Conservation (phyloP, 2,797 vertebrate genomes). For the Epinephelus coioides region DNA sequence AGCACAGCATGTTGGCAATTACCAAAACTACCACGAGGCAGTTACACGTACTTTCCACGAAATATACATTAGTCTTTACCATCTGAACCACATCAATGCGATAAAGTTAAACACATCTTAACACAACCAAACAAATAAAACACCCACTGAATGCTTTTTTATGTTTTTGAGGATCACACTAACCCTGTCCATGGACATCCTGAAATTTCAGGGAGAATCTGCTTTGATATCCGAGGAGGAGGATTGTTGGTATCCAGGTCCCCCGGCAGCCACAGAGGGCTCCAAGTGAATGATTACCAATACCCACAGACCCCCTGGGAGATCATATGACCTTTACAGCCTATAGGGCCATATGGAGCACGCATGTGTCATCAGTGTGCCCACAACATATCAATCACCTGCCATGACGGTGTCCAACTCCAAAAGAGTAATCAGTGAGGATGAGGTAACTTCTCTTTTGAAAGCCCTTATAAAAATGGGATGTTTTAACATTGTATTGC, state of each 20-base stretch:
- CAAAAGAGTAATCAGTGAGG: neutral
- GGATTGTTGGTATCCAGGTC: conserved; percentile 1
- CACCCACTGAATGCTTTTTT: neutral
- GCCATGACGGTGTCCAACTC: neutral
- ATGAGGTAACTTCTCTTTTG: neutral
- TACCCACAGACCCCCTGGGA: conserved; percentile 41
- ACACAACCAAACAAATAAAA: neutral
- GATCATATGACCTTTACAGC: conserved; percentile 45
- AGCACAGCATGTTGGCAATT: neutral
- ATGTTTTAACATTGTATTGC: neutral
- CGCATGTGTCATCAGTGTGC: conserved; percentile 44
- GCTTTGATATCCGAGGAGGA: conserved; percentile 32
- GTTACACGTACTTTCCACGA: neutral
- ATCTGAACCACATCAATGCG: neutral
- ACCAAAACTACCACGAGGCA: neutral
- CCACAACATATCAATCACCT: conserved; percentile 21
- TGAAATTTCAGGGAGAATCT: conserved; percentile 28
- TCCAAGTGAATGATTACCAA: conserved; percentile 38
- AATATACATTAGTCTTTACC: neutral
- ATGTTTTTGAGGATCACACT: neutral
- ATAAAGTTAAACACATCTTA: neutral
- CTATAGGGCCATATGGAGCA: conserved; percentile 26
- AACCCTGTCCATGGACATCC: neutral
- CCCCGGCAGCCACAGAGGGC: neutral
- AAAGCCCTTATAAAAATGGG: neutral